Evolutionary conservation across 30 jellyfish, hydroid and myxozoan genomes (phyloP).

Genomic region (Morbakka virulenta): DNA sequence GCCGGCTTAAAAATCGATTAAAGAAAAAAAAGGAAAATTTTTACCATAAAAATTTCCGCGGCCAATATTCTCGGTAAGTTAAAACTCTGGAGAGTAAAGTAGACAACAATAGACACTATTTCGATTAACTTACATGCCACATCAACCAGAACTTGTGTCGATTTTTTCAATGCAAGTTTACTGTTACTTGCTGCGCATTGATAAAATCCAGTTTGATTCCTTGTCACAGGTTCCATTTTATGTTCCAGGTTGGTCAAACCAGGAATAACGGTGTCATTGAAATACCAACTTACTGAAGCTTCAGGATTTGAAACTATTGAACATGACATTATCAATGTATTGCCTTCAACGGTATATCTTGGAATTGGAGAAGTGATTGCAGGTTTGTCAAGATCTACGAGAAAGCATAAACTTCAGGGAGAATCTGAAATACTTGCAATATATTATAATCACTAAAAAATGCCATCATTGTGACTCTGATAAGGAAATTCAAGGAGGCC

Average conservation of each 20-base stretch:
- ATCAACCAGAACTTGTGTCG: neutral
- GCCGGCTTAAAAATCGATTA: too few relatives aligned
- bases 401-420: too few relatives aligned
- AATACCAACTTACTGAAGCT: neutral
- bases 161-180: neutral
- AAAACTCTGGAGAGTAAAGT: too few relatives aligned
- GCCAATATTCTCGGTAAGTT: too few relatives aligned
- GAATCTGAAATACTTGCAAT: too few relatives aligned
- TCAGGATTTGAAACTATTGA: neutral
- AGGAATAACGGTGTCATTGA: neutral
- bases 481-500: too few relatives aligned
- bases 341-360: neutral
- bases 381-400: neutral
- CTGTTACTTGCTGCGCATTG: neutral
- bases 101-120: too few relatives aligned
- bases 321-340: neutral
- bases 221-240: neutral
- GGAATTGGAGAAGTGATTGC: neutral
- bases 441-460: too few relatives aligned
- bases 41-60: too few relatives aligned
- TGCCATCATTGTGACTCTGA: too few relatives aligned
- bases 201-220: neutral
- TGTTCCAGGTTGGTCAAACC: neutral
- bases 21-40: too few relatives aligned
- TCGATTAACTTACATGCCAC: neutral